Evolutionary conservation across 2,113 vertebrate species (phyloP).

Genomic region (Microtus richardsoni): DNA sequence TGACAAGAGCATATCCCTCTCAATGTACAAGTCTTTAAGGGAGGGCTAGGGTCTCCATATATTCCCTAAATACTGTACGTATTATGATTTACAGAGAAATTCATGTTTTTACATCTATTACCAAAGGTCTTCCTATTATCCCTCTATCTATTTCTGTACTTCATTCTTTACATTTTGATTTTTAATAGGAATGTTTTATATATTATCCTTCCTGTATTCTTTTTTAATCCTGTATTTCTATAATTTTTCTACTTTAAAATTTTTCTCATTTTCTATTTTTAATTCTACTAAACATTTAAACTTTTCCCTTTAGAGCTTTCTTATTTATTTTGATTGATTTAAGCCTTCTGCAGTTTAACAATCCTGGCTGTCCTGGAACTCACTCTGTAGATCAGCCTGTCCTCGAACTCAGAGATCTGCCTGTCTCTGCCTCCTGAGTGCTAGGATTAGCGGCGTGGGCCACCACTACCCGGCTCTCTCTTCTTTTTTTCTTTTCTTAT

Average conservation of each 20-base stretch:
- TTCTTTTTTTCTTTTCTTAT: not conserved
- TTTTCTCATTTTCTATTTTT: not conserved
- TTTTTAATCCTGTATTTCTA: not conserved
- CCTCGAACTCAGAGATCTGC: too few relatives aligned
- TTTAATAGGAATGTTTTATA: not conserved
- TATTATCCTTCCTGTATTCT: not conserved
- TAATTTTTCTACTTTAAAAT: not conserved
- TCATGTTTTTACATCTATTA: not conserved
- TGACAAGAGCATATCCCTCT: not conserved
- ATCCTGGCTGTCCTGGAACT: too few relatives aligned
- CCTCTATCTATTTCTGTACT: not conserved
- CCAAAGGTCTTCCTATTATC: not conserved
- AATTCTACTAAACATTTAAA: conserved; percentile 2
- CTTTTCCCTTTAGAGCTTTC: conserved; percentile 42
- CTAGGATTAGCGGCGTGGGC: too few relatives aligned
- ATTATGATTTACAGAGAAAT: not conserved
- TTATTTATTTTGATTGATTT: not conserved
- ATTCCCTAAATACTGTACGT: not conserved
- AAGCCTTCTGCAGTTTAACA: too few relatives aligned
- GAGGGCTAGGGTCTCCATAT: not conserved
- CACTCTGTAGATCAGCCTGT: too few relatives aligned
- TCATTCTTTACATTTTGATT: not conserved
- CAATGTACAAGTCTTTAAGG: not conserved
- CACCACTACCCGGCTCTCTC: too few relatives aligned
- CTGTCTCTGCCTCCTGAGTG: too few relatives aligned